Conservation (phyloP, 2,113 vertebrate genomes). For the Neolamprologus kungweensis region DNA sequence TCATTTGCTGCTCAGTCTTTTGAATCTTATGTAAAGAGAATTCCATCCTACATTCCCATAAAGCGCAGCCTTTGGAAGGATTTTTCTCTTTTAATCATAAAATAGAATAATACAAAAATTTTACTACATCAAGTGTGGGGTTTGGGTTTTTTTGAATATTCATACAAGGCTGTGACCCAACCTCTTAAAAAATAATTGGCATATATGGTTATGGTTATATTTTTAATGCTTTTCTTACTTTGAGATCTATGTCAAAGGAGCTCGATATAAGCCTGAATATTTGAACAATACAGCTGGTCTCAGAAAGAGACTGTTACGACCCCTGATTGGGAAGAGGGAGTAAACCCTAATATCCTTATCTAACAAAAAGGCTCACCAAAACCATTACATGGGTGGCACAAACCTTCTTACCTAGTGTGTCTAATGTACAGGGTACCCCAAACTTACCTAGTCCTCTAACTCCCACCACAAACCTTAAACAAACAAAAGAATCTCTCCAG, state of each 20-base stretch:
- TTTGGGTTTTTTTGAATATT: not conserved
- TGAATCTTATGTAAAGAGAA: not conserved
- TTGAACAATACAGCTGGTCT: not conserved
- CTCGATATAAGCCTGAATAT: not conserved
- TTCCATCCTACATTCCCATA: not conserved
- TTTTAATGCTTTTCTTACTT: not conserved
- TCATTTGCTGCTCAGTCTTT: not conserved
- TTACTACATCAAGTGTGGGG: not conserved
- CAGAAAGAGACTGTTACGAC: not conserved
- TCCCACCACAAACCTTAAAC: not conserved
- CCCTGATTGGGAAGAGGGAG: not conserved
- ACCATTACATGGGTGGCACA: not conserved
- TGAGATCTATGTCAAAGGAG: not conserved
- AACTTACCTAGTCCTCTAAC: not conserved
- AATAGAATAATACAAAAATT: not conserved
- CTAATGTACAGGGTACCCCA: not conserved
- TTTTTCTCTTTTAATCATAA: not conserved
- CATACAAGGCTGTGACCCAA: not conserved
- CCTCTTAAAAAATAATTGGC: not conserved
- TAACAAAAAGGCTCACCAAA: not conserved
- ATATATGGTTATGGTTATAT: not conserved
- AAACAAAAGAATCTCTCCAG: not conserved
- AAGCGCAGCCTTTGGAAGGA: not conserved
- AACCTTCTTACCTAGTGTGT: not conserved
- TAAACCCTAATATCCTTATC: not conserved